phyloP scores from a whole-genome alignment of 1,140 invertebrate genomes.

The Charaxes varanes region DNA sequence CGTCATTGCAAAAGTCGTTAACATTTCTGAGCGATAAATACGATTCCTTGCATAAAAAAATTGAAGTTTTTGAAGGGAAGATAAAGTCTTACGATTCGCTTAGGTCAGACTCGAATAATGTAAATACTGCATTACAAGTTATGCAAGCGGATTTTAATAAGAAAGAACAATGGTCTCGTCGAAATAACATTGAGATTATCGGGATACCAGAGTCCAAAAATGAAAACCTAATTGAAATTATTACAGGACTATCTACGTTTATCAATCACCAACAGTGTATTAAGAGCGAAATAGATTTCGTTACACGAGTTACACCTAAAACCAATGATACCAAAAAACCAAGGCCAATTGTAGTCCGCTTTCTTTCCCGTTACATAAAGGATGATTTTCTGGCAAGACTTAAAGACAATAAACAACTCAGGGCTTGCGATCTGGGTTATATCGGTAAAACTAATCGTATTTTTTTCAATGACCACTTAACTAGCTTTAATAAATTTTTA shows the following conservation, averaged over 20 bases:
- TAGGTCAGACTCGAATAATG: constrained; percentile 4
- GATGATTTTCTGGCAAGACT: constrained; percentile 1
- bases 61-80: constrained; percentile 5
- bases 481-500: background rate
- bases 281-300: constrained; percentile 1
- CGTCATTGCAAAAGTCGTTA: constrained; percentile 1
- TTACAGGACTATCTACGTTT: background rate
- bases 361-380: constrained; percentile 1
- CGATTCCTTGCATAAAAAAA: constrained; percentile 2
- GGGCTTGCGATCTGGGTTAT: background rate
- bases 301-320: constrained; percentile 1
- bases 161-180: background rate
- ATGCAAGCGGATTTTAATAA: background rate
- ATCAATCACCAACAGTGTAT: background rate
- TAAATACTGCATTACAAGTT: background rate
- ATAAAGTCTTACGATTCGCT: background rate
- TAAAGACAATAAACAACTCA: background rate
- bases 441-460: background rate
- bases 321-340: background rate
- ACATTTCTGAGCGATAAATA: constrained; percentile 5
- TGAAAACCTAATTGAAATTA: background rate
- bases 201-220: background rate
- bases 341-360: background rate
- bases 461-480: constrained; percentile 6
- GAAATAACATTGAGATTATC: constrained; percentile 1